Percentiles rank a stretch among this genome's conserved stretches.
Conservation (phyloP, 1,140 invertebrate genomes). For the Eriocheir sinensis region DNA sequence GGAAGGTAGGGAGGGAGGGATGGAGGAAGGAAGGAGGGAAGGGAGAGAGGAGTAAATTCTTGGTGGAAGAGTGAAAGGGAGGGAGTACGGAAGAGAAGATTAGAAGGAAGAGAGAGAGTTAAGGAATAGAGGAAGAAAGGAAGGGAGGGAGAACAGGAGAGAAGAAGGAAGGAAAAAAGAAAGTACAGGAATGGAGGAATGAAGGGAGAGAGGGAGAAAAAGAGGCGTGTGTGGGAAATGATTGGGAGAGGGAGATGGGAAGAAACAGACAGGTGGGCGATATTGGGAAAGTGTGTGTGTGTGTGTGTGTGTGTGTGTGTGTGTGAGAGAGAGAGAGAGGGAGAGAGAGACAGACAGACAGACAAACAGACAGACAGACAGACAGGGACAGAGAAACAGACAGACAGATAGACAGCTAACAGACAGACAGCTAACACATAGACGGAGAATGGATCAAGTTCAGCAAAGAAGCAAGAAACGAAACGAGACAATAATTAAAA, state of each 20-base stretch:
- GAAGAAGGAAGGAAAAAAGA: neutral
- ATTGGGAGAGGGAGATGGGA: neutral
- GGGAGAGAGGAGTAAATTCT: neutral
- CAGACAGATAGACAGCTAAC: too few species aligned
- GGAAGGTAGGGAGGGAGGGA: neutral
- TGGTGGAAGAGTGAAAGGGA: neutral
- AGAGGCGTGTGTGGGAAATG: neutral
- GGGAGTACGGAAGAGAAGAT: neutral
- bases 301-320: too few species aligned
- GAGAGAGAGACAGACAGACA: neutral
- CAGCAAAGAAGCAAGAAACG: too few species aligned
- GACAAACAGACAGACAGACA: too few species aligned
- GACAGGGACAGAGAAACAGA: too few species aligned
- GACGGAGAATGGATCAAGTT: too few species aligned
- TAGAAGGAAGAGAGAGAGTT: neutral
- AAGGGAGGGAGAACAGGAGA: neutral
- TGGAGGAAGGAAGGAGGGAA: neutral
- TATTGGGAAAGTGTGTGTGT: too few species aligned
- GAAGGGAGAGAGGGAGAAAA: neutral
- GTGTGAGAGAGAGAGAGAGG: neutral
- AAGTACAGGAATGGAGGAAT: neutral
- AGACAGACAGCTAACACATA: too few species aligned
- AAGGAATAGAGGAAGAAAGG: neutral
- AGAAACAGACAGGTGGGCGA: too few species aligned
- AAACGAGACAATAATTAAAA: too few species aligned